These are phyloP conservation scores for Boulengeromyrus knoepffleri DNA, from an alignment of 2,113 vertebrate species.

Conservation along the genomic window DNA sequence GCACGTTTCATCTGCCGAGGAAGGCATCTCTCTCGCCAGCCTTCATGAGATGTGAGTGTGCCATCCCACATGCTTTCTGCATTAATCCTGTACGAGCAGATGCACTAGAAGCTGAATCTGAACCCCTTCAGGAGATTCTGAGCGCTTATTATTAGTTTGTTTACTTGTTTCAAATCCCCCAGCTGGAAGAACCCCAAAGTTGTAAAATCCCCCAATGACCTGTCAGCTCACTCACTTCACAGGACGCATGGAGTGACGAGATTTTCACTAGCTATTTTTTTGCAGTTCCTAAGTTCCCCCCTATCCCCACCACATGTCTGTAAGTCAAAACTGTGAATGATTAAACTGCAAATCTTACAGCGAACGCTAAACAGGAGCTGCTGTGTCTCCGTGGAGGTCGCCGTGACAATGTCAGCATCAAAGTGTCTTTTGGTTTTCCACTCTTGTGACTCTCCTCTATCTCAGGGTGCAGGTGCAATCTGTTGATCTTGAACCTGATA, in stretches of 20 bases:
- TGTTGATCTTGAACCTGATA: neutral
- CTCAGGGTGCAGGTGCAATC: neutral
- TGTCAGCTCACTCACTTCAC: neutral
- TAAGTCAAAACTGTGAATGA: neutral
- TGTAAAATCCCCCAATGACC: conserved; percentile 15
- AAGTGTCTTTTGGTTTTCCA: neutral
- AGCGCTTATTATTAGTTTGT: conserved; percentile 23
- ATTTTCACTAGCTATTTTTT: neutral
- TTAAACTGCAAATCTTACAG: neutral
- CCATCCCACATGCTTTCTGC: neutral
- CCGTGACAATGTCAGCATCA: neutral
- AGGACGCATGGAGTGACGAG: neutral
- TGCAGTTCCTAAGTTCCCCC: neutral
- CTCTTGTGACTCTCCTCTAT: neutral
- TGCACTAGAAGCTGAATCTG: neutral
- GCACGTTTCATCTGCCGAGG: neutral
- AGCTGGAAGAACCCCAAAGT: conserved; percentile 16
- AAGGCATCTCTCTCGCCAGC: neutral
- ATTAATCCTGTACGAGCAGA: conserved; percentile 7
- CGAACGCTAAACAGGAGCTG: neutral
- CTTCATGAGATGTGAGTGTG: neutral
- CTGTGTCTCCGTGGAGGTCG: neutral
- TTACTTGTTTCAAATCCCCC: conserved; percentile 23
- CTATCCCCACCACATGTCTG: neutral
- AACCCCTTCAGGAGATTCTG: neutral